Evolutionary conservation across 2,888 invertebrate species (phyloP).

Genomic region (Parelbella ahira): DNA sequence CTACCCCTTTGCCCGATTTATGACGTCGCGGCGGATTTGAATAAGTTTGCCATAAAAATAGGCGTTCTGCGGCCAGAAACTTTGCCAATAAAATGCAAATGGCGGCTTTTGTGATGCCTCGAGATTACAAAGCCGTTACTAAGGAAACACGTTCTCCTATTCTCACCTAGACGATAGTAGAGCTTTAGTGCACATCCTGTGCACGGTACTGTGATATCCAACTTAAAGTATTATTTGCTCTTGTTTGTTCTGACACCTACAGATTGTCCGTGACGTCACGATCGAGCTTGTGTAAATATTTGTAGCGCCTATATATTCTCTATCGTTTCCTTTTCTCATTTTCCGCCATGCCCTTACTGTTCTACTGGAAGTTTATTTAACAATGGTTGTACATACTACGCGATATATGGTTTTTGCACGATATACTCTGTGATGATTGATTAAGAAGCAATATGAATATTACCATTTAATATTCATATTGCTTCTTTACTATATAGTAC

Average conservation of each 20-base stretch:
- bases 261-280: conserved; percentile 13
- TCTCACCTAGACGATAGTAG: conserved; percentile 17
- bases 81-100: conserved; percentile 79
- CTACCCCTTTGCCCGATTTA: conserved; percentile 73
- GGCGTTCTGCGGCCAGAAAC: conserved; percentile 69
- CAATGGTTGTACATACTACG: background rate
- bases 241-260: conserved; percentile 9
- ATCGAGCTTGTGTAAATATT: conserved; percentile 19
- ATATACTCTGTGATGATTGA: no score
- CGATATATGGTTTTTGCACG: no score
- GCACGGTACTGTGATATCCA: background rate
- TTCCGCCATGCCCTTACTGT: conserved; percentile 10
- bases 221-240: conserved; percentile 12
- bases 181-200: conserved; percentile 1
- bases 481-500: no score
- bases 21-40: conserved; percentile 72
- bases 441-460: no score
- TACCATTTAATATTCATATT: no score
- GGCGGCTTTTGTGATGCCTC: conserved; percentile 46
- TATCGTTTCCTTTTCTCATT: conserved; percentile 13
- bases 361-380: conserved; percentile 11
- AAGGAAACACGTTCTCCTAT: conserved; percentile 3
- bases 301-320: conserved; percentile 15
- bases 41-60: conserved; percentile 78
- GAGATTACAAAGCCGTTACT: conserved; percentile 20